These are phyloP conservation scores for Drosophila busckii DNA, from an alignment of 1,140 invertebrate species.

Conservation along the genomic window DNA sequence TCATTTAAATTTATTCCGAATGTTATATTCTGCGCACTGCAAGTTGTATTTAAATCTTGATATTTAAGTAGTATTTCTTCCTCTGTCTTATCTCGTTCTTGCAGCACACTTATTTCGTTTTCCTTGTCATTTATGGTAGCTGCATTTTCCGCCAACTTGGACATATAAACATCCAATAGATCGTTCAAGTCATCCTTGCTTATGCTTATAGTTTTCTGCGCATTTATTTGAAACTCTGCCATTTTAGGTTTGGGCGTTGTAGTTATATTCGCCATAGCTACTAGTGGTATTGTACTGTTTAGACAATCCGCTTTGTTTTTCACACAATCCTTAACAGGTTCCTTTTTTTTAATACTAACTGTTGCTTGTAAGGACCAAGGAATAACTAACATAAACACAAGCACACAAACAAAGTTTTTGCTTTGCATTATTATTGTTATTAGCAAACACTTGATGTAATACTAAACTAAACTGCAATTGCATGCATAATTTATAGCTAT, in stretches of 20 bases:
- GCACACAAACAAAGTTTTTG: not conserved
- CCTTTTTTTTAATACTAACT: conserved; percentile 11
- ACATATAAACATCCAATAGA: conserved; percentile 52
- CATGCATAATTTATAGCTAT: conserved; percentile 17
- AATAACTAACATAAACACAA: conserved; percentile 9
- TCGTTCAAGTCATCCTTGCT: conserved; percentile 57
- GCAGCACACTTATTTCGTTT: conserved; percentile 34
- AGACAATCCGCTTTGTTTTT: conserved; percentile 23
- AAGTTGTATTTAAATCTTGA: conserved; percentile 31
- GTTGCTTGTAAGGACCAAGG: conserved; percentile 5
- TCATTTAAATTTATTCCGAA: conserved; percentile 8
- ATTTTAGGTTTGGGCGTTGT: conserved; percentile 27
- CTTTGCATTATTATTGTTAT: conserved; percentile 5
- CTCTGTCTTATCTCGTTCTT: conserved; percentile 29
- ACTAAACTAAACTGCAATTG: conserved; percentile 9
- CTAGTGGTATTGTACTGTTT: conserved; percentile 10
- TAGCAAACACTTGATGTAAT: not conserved
- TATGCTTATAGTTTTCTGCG: conserved; percentile 51
- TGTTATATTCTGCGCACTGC: conserved; percentile 29
- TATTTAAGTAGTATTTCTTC: conserved; percentile 28
- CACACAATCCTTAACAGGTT: conserved; percentile 9
- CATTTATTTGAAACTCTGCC: conserved; percentile 60
- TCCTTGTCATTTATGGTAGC: conserved; percentile 49
- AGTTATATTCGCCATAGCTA: conserved; percentile 16
- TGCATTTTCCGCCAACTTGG: conserved; percentile 48